These are phyloP conservation scores for Cirrhinus molitorella DNA, from an alignment of 2,797 vertebrate genomes.

Conservation along the genomic window DNA sequence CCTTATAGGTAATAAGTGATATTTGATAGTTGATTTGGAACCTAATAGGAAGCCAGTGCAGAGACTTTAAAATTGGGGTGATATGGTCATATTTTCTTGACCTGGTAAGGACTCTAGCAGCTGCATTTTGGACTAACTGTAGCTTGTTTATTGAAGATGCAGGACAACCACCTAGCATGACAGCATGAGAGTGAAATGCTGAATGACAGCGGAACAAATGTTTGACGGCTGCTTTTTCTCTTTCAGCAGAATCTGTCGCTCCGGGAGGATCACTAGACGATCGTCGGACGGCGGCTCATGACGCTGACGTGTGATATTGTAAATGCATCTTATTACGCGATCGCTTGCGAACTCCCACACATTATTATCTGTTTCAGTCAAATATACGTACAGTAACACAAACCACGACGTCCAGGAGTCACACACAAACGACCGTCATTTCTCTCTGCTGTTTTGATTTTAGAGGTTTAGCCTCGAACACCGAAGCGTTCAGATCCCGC, in stretches of 20 bases:
- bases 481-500: constrained; percentile 14
- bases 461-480: constrained; percentile 17
- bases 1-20: no score
- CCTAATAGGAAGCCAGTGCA: no score
- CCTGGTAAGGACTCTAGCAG: no score
- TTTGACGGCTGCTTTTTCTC: constrained; percentile 34
- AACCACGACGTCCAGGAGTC: not conserved
- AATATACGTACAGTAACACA: not conserved
- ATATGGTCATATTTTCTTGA: no score
- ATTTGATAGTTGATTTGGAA: no score
- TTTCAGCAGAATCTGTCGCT: constrained; percentile 84
- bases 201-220: not conserved
- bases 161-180: no score
- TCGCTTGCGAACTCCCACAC: not conserved
- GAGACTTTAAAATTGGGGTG: no score
- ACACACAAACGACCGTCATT: not conserved
- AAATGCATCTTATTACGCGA: constrained; percentile 73
- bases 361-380: not conserved
- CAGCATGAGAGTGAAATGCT: no score
- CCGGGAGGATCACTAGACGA: constrained; percentile 86
- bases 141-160: no score
- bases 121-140: no score
- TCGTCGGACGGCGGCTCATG: constrained; percentile 74
- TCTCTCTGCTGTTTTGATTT: not conserved
- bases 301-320: constrained; percentile 81